Conservation (phyloP, 2,888 invertebrate species). For the Ceramica pisi region DNA sequence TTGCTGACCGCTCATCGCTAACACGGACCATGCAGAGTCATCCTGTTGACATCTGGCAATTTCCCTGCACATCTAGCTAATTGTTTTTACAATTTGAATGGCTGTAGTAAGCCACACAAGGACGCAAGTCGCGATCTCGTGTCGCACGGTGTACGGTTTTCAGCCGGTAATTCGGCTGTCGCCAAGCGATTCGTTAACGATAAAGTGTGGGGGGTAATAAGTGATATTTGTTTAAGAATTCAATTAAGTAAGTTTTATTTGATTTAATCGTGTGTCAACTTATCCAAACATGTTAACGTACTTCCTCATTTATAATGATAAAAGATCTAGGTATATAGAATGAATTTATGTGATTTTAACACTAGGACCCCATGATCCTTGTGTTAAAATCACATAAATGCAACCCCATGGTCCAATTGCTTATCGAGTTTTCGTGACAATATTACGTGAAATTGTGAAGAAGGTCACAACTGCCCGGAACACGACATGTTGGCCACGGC, state of each 20-base stretch:
- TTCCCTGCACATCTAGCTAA: slow-evolving; percentile 28
- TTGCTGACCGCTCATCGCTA: neutral
- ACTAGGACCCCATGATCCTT: too few relatives aligned
- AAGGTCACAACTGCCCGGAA: too few relatives aligned
- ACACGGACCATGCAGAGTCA: slow-evolving; percentile 15
- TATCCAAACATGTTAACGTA: neutral
- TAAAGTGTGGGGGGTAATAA: slow-evolving; percentile 26
- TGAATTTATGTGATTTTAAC: neutral
- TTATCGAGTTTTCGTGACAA: too few relatives aligned
- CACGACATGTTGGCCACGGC: too few relatives aligned
- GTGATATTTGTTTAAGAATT: slow-evolving; percentile 31
- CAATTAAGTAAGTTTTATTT: slow-evolving; percentile 27
- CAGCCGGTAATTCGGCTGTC: slow-evolving; percentile 48
- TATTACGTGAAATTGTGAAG: too few relatives aligned
- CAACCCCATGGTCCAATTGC: too few relatives aligned
- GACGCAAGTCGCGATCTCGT: slow-evolving; percentile 35
- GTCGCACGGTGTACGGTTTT: slow-evolving; percentile 13
- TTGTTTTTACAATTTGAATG: slow-evolving; percentile 43
- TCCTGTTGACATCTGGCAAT: slow-evolving; percentile 39
- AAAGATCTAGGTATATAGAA: neutral
- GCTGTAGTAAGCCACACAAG: slow-evolving; percentile 17
- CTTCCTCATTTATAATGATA: neutral
- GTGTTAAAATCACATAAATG: too few relatives aligned
- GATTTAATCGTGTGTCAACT: neutral
- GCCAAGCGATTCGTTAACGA: slow-evolving; percentile 30